Percentiles rank a stretch among this genome's conserved stretches.
Evolutionary conservation across 2,797 vertebrate genomes (phyloP).

Genomic region (Premnoplex brunnescens): DNA sequence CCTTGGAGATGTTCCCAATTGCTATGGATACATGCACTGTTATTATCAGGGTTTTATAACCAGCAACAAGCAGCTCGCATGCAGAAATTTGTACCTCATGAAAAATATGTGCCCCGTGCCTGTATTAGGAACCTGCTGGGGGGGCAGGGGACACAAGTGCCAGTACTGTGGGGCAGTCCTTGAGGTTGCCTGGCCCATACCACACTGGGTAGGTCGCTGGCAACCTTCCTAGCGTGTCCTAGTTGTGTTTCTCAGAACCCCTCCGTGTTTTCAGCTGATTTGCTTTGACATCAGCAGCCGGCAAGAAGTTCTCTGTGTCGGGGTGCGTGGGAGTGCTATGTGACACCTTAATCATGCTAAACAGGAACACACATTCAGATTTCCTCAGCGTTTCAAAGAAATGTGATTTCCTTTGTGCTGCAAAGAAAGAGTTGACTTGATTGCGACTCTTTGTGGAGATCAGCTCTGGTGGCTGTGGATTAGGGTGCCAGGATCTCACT

Average conservation of each 20-base stretch:
- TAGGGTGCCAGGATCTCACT: constrained; percentile 25
- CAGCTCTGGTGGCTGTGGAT: not conserved
- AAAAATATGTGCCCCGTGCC: not conserved
- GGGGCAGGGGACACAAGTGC: not conserved
- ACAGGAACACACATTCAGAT: constrained; percentile 68
- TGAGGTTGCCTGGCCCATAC: not conserved
- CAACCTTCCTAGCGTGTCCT: constrained; percentile 5
- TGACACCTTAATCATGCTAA: constrained; percentile 72
- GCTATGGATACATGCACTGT: not conserved
- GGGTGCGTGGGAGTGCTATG: constrained; percentile 67
- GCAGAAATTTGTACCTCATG: not conserved
- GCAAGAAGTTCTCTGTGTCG: constrained; percentile 66
- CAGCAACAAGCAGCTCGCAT: not conserved
- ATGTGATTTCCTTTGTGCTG: constrained; percentile 68
- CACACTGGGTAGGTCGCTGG: not conserved
- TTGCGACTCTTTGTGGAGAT: constrained; percentile 48
- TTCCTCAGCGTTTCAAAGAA: constrained; percentile 62
- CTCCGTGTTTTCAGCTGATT: constrained; percentile 58
- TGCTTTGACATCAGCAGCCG: constrained; percentile 69
- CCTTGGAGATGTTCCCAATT: not conserved
- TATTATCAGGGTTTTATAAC: not conserved
- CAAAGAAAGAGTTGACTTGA: constrained; percentile 54
- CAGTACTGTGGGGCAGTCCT: not conserved
- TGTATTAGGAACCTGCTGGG: not conserved
- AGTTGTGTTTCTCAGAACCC: constrained; percentile 55